phyloP scores from a whole-genome alignment of 2,113 vertebrate species.

The Cygnus atratus region DNA sequence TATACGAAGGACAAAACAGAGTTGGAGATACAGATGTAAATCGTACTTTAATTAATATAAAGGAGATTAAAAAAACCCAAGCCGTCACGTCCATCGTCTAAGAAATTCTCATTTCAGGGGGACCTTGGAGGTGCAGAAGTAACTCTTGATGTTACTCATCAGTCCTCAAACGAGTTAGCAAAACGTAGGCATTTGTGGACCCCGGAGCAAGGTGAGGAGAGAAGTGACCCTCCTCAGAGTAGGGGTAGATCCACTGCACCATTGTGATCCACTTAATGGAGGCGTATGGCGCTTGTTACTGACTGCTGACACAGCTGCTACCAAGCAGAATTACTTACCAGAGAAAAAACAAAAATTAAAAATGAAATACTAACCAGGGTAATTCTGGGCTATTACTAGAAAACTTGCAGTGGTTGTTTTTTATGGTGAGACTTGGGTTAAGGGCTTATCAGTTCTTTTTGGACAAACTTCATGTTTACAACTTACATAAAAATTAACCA shows the following conservation, averaged over 20 bases:
- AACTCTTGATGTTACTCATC: background rate
- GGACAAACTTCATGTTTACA: background rate
- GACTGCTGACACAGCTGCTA: background rate
- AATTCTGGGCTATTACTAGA: background rate
- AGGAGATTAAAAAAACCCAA: accelerated
- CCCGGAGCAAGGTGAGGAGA: background rate
- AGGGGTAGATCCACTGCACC: background rate
- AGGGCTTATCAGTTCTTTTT: background rate
- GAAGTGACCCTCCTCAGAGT: background rate
- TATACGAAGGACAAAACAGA: background rate
- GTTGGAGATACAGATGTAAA: background rate
- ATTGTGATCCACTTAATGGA: background rate
- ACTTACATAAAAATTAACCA: background rate
- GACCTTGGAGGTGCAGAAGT: background rate
- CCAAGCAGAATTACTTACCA: background rate
- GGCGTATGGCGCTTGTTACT: background rate
- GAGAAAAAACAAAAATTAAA: background rate
- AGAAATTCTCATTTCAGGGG: background rate
- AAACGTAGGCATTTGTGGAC: background rate
- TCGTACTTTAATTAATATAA: background rate
- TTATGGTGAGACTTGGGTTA: background rate
- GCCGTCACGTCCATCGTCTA: background rate
- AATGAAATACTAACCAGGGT: background rate
- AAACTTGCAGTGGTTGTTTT: background rate
- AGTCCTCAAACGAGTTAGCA: background rate